phyloP scores from a whole-genome alignment of 2,113 vertebrate genomes.

The Oophaga pumilio region DNA sequence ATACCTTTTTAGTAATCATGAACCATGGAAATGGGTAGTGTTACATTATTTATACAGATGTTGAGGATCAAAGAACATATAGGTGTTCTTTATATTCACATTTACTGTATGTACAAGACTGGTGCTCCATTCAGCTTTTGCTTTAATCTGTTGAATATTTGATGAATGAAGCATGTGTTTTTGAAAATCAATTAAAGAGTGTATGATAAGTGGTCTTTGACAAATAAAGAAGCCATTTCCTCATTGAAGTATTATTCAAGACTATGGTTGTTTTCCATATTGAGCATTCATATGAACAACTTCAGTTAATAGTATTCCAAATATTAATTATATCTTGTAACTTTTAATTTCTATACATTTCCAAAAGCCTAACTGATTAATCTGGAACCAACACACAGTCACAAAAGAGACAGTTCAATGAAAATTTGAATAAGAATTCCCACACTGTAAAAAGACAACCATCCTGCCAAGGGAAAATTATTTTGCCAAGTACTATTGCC shows the following conservation, averaged over 20 bases:
- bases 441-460: conserved; percentile 36
- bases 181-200: conserved; percentile 1
- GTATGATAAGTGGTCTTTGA: conserved; percentile 6
- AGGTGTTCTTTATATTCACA: not conserved
- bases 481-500: conserved; percentile 54
- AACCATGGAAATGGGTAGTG: not conserved
- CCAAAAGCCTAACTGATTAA: conserved; percentile 38
- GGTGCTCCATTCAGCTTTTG: not conserved
- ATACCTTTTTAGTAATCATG: not conserved
- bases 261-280: not conserved
- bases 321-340: conserved; percentile 10
- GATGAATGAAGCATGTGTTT: not conserved
- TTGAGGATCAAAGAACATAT: not conserved
- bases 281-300: not conserved
- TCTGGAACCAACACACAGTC: conserved; percentile 24
- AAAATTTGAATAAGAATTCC: conserved; percentile 49
- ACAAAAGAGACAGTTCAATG: conserved; percentile 20
- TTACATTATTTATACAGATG: not conserved
- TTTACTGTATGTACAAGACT: not conserved
- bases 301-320: conserved; percentile 2
- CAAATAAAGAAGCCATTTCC: not conserved
- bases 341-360: conserved; percentile 30
- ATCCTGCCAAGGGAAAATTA: conserved; percentile 36
- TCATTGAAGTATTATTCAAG: not conserved
- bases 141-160: not conserved